phyloP scores from a whole-genome alignment of 2,797 vertebrate genomes.

The Anguilla obscura region DNA sequence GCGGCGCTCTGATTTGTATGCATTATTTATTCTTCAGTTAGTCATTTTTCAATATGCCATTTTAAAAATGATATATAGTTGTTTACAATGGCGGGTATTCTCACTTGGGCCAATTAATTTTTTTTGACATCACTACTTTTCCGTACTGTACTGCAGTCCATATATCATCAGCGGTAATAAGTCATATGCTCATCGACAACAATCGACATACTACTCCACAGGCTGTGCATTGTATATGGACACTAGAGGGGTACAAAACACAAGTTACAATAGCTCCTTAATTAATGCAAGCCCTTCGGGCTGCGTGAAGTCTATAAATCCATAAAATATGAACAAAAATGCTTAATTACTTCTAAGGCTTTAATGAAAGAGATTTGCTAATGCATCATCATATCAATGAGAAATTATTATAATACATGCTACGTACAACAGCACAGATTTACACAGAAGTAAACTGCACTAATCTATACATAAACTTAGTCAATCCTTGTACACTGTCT shows the following conservation, averaged over 20 bases:
- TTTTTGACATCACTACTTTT: background rate
- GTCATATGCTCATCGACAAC: background rate
- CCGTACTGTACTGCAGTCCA: background rate
- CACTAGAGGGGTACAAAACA: background rate
- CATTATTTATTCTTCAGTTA: constrained; percentile 24
- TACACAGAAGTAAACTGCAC: background rate
- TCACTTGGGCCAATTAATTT: constrained; percentile 30
- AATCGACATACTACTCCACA: background rate
- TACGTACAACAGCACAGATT: background rate
- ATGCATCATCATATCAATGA: background rate
- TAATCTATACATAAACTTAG: no score
- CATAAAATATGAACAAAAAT: background rate
- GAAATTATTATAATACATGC: background rate
- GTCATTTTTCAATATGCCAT: constrained; percentile 22
- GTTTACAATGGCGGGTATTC: constrained; percentile 24
- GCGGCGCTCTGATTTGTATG: constrained; percentile 1
- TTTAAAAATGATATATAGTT: background rate
- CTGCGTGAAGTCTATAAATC: background rate
- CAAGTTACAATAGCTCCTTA: background rate
- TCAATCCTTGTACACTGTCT: background rate
- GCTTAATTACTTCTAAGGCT: background rate
- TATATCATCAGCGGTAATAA: constrained; percentile 20
- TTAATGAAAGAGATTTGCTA: background rate
- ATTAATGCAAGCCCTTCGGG: background rate
- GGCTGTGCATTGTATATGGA: background rate